These are phyloP conservation scores for Crotalus tigris DNA, from an alignment of 2,113 vertebrate species.

Conservation along the genomic window DNA sequence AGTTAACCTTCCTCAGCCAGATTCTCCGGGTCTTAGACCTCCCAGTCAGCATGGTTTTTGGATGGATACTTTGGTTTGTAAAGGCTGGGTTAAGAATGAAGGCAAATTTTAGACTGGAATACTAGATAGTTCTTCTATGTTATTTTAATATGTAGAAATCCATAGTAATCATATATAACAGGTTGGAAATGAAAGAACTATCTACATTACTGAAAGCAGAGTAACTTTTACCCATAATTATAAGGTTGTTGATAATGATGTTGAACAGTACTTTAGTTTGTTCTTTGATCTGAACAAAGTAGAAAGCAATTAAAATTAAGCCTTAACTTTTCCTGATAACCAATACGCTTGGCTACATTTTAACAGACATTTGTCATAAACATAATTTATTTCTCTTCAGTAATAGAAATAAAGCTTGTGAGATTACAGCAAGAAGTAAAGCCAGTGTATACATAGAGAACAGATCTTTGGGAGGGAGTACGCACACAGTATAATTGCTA, in stretches of 20 bases:
- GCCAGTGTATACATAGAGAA: not conserved
- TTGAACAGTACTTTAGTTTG: not conserved
- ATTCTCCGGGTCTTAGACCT: not conserved
- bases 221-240: not conserved
- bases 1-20: not conserved
- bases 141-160: not conserved
- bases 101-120: rapidly evolving
- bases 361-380: conserved; percentile 34
- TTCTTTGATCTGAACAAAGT: not conserved
- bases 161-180: not conserved
- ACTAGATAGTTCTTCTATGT: not conserved
- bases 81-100: not conserved
- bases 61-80: not conserved
- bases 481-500: conserved; percentile 7
- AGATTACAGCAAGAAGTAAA: conserved; percentile 25
- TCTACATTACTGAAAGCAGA: not conserved
- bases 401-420: conserved; percentile 20
- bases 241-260: not conserved
- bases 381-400: not conserved
- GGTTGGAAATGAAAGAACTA: not conserved
- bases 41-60: not conserved
- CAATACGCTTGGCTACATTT: conserved; percentile 23
- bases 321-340: not conserved
- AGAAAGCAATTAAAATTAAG: not conserved
- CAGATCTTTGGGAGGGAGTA: conserved; percentile 16